Base-by-base conservation (phyloP, 2,888 invertebrate species). In the Parasteatoda lunata region DNA sequence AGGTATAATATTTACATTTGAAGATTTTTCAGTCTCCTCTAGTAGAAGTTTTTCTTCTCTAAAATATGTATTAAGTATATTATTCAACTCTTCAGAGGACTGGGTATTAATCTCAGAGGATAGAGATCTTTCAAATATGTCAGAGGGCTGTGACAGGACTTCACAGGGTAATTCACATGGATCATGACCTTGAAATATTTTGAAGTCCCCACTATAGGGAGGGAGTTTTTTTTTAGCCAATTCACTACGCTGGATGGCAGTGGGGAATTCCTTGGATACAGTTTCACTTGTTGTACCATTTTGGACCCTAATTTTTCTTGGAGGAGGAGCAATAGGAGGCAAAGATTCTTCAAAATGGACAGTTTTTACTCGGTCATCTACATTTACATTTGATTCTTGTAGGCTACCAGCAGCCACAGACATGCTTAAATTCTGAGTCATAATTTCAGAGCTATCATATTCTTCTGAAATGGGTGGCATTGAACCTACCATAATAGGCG, bases 141-240 rank as follows among this genome's bases (percentile, higher is more conserved):
- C 77, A 64, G 49, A 68, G 52, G 83, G 54, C 49, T 52, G 30
- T 45, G 72, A 69, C 47, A 59, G 54, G 75, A 71, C 77, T n/a
- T 70, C 65, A 54, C 73, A 79, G 66, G 83, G 71, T 49, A 77
- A 77, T 66, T 82, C 49, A 54, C 78, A 64, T 70, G 82, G 83
- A 64, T 79, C 88, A 75, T 49, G 78, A 78, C 68, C 83, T 75
- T 77, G 79, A 68, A 64, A 79, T 49, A 83, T 83, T 88, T 66
- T 79, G 82, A 88, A 88, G 83, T 88, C 88, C 76, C 79, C 71
- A 79, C 70, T 88, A 77, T 45, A 71, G 65, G 59, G 52, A 73
- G 78, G 88, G 73, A 88, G 88, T 88, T 88, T 88, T 88, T 88
- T 88, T 88, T 88, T 88, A 83, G 65, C 80, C 88, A 83, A 11